phyloP scores from a whole-genome alignment of 2,113 vertebrate species.

The Mormyrus iriodes region DNA sequence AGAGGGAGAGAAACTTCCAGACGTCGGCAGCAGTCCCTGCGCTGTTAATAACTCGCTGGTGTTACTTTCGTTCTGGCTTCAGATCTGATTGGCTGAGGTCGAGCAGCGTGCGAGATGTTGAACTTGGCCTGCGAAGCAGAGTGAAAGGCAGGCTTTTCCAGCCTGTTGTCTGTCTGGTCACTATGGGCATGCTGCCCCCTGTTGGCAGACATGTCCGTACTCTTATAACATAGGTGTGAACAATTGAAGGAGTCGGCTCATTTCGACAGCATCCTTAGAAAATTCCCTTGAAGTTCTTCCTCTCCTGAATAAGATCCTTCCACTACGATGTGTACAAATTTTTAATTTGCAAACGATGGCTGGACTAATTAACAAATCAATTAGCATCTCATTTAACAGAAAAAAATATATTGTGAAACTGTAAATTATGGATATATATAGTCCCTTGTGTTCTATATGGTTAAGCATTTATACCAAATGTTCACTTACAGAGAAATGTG shows the following conservation, averaged over 20 bases:
- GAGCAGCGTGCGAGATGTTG: slow-evolving; percentile 26
- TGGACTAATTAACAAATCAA: not conserved
- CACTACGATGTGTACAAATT: not conserved
- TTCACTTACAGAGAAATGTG: not conserved
- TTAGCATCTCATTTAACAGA: not conserved
- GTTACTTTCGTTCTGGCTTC: slow-evolving; percentile 29
- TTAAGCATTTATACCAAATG: not conserved
- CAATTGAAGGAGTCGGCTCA: not conserved
- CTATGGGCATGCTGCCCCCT: slow-evolving; percentile 53
- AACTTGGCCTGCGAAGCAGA: not conserved
- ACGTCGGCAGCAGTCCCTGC: slow-evolving; percentile 11
- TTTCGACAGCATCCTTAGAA: not conserved
- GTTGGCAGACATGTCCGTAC: slow-evolving; percentile 35
- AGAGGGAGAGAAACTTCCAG: slow-evolving; percentile 41
- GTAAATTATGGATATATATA: not conserved
- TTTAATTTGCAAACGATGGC: not conserved
- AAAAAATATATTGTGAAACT: not conserved
- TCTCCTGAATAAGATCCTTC: not conserved
- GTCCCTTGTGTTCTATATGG: not conserved
- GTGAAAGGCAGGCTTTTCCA: not conserved
- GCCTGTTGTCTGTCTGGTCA: slow-evolving; percentile 16
- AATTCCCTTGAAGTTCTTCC: not conserved
- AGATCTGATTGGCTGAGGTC: slow-evolving; percentile 38
- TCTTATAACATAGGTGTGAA: slow-evolving; percentile 28
- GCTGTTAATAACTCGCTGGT: slow-evolving; percentile 18